phyloP scores from a whole-genome alignment of 2,113 vertebrate species.

The Scopus umbretta region DNA sequence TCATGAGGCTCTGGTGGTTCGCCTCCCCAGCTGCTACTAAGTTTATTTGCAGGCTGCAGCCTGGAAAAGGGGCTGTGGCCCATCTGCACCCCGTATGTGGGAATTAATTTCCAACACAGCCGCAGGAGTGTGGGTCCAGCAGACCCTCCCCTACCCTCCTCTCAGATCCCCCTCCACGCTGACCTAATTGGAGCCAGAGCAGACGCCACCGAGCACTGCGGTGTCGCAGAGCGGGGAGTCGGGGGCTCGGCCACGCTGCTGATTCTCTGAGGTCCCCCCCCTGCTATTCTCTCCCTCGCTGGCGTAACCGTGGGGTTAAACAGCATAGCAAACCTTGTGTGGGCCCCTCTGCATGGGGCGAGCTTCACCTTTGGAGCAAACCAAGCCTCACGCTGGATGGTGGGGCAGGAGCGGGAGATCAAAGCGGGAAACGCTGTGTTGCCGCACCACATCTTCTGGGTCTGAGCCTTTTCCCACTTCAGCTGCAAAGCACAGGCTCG shows the following conservation, averaged over 20 bases:
- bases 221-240: accelerated
- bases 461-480: not conserved
- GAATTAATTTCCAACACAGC: not conserved
- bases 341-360: not conserved
- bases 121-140: not conserved
- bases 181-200: not conserved
- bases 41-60: slow-evolving; percentile 10
- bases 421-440: not conserved
- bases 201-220: accelerated
- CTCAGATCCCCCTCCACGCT: not conserved
- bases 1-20: not conserved
- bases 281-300: accelerated
- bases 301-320: not conserved
- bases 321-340: not conserved
- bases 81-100: slow-evolving; percentile 40
- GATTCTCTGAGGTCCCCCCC: accelerated
- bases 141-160: not conserved
- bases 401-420: not conserved
- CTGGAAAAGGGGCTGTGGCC: not conserved
- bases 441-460: not conserved
- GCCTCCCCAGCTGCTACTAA: not conserved
- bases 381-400: not conserved
- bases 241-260: not conserved
- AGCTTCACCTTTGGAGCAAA: not conserved
- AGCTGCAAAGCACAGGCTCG: not conserved